Base-by-base conservation (phyloP, 2,888 invertebrate species). In the Trissolcus brochymenae region DNA sequence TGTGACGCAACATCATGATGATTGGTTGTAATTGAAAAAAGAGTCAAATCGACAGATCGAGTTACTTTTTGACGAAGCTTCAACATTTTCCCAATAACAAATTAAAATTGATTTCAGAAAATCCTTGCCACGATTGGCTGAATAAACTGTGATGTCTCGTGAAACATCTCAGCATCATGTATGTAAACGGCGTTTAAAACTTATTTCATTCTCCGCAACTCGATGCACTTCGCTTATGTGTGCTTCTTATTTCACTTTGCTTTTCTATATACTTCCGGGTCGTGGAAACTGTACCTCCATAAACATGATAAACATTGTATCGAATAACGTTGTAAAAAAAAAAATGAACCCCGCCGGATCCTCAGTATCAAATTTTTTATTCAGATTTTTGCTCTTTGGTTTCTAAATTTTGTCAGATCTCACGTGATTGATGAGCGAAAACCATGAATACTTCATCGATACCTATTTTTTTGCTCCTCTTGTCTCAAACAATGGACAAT, bases 181-280 rank as follows among this genome's bases (percentile, higher is more conserved):
- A 46, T 35, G 35, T 46, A 46, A 46, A 46, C 46, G n/a, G 4
- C 46, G 46, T n/a, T 46, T 16, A 46, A 35, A 35, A 46, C n/a
- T 46, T 46, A 46, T n/a, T 46, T 46, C 14, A 11, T 46, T 46
- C n/a, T 6, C 46, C n/a, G 46, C 16, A 46, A 46, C 46, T 46
- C 16, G 16, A 46, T 14, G 16, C 46, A 35, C 35, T 35, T 14
- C 46, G 46, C 6, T 4, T 1, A 16, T 46, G 16, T 16, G 16
- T 46, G 16, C 4, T 35, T 35, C 35, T 35, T 35, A 46, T 46
- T 46, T 46, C 46, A 46, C 46, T 16, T 14, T 16, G 16, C 46
- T 46, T 3, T 11, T 43, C 3, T 46, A 1, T 46, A 46, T 46
- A 46, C 46, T 14, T 35, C 35, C 35, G 35, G 16, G 16, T n/a